These are phyloP conservation scores for Lasioglossum oenotherae DNA, from an alignment of 2,888 invertebrate genomes.

Conservation along the genomic window DNA sequence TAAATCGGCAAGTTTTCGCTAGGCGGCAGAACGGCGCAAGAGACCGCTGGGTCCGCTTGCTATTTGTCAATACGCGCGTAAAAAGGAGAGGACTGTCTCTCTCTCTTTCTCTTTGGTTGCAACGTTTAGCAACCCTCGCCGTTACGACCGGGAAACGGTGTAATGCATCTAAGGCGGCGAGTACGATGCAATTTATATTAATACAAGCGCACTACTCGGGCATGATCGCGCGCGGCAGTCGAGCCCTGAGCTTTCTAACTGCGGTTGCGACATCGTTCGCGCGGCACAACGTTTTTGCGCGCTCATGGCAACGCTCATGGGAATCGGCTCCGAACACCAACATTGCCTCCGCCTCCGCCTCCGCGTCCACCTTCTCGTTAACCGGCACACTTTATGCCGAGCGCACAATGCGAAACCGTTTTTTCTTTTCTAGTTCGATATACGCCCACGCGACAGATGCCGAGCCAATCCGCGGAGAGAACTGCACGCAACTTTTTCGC, in stretches of 20 bases:
- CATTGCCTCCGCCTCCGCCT: conserved; percentile 46
- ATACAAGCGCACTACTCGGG: not conserved
- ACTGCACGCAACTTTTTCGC: not conserved
- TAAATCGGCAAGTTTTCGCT: not conserved
- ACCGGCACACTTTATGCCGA: conserved; percentile 38
- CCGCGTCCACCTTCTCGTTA: conserved; percentile 54
- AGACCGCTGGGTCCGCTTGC: not conserved
- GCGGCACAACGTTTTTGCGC: conserved; percentile 49
- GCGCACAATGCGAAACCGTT: conserved; percentile 32
- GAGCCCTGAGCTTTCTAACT: conserved; percentile 67
- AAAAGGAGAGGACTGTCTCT: not conserved
- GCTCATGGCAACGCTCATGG: conserved; percentile 53
- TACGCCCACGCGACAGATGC: conserved; percentile 39
- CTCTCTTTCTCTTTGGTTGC: not conserved
- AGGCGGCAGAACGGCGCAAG: not conserved
- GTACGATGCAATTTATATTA: conserved; percentile 14
- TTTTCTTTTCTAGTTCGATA: conserved; percentile 32
- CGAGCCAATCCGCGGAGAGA: not conserved
- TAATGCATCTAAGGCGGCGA: conserved; percentile 4
- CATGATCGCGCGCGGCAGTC: conserved; percentile 1
- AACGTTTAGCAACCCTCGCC: conserved; percentile 2
- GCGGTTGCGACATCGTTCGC: conserved; percentile 65
- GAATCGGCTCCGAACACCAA: conserved; percentile 25
- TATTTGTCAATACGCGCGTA: not conserved
- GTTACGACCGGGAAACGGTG: conserved; percentile 3